These are phyloP conservation scores for Tapirus indicus DNA, from an alignment of 2,797 vertebrate genomes.

Conservation along the genomic window DNA sequence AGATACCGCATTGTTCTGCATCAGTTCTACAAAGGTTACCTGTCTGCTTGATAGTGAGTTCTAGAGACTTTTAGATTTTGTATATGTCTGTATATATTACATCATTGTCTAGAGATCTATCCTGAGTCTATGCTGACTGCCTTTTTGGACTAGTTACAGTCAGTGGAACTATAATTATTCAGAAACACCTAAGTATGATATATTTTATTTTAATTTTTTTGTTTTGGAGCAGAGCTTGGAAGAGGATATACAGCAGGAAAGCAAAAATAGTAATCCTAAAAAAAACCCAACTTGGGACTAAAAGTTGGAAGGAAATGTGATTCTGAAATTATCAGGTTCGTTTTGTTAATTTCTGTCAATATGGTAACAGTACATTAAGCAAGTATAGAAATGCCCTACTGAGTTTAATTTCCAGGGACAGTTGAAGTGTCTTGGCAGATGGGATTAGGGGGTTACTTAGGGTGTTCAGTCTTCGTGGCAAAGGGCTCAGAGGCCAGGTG, in stretches of 20 bases:
- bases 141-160: neutral
- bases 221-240: neutral
- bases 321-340: conserved; percentile 22
- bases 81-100: neutral
- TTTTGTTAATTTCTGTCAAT: conserved; percentile 19
- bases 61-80: neutral
- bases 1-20: neutral
- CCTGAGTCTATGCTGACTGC: neutral
- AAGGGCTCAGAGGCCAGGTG: neutral
- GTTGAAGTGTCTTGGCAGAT: neutral
- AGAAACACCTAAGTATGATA: conserved; percentile 25
- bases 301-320: neutral
- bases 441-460: neutral
- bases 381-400: neutral
- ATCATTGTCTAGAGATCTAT: neutral
- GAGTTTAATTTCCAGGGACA: conserved; percentile 35
- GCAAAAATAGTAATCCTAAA: neutral
- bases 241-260: conserved; percentile 19
- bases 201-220: neutral
- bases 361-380: neutral
- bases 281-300: neutral
- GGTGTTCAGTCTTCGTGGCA: neutral
- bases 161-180: neutral
- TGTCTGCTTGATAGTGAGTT: neutral
- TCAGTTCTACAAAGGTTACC: neutral